phyloP scores from a whole-genome alignment of 2,797 vertebrate genomes.

The Anabacerthia variegaticeps region DNA sequence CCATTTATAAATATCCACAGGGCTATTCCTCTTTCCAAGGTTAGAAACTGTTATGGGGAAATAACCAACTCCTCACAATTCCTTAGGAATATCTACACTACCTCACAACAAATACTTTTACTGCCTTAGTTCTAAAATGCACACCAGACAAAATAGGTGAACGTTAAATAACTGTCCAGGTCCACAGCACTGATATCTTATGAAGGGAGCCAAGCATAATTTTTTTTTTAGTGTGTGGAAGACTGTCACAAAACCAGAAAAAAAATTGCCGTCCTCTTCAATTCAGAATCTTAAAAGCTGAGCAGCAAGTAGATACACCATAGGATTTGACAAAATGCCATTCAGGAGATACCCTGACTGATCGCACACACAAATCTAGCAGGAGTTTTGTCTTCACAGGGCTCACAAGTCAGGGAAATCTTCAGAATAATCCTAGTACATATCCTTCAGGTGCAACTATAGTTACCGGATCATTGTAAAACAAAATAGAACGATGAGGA shows the following conservation, averaged over 20 bases:
- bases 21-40: not conserved
- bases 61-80: not conserved
- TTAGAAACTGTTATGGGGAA: not conserved
- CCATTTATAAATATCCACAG: not conserved
- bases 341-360: not conserved
- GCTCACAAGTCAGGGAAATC: not conserved
- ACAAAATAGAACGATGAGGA: not conserved
- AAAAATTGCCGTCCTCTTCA: not conserved
- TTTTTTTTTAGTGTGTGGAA: not conserved
- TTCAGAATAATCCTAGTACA: not conserved
- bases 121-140: not conserved
- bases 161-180: not conserved
- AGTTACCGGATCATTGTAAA: not conserved
- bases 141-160: not conserved
- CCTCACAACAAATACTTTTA: not conserved
- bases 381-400: not conserved
- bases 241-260: not conserved
- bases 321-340: constrained; percentile 16
- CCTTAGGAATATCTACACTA: not conserved
- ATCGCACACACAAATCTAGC: not conserved
- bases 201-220: not conserved
- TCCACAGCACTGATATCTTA: not conserved
- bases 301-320: not conserved
- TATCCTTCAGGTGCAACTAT: not conserved
- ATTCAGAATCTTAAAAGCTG: not conserved